phyloP scores from a whole-genome alignment of 2,113 vertebrate species.

The Engystomops pustulosus region DNA sequence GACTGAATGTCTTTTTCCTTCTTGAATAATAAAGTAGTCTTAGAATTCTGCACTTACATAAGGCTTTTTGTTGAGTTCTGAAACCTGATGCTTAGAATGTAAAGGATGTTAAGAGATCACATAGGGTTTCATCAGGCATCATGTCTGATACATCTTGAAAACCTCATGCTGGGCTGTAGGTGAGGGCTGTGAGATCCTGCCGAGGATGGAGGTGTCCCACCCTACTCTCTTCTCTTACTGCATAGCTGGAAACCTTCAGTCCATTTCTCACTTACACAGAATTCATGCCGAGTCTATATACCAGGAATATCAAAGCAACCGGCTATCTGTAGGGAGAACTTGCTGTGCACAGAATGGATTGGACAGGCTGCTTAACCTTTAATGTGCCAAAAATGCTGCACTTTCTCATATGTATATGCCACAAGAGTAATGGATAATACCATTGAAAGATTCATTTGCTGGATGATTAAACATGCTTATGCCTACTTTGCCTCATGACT shows the following conservation, averaged over 20 bases:
- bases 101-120: conserved; percentile 13
- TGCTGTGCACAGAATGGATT: background rate
- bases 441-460: background rate
- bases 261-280: background rate
- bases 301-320: conserved; percentile 17
- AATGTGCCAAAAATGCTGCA: background rate
- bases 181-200: background rate
- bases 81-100: background rate
- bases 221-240: conserved; percentile 1
- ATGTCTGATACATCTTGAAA: conserved; percentile 21
- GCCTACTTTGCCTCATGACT: background rate
- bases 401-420: background rate
- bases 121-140: conserved; percentile 11
- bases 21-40: background rate
- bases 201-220: background rate
- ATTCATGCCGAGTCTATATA: background rate
- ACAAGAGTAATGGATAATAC: background rate
- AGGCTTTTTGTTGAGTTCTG: conserved; percentile 3
- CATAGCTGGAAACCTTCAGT: conserved; percentile 21
- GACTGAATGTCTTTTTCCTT: background rate
- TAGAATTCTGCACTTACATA: background rate
- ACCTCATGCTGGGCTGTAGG: conserved; percentile 15
- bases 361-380: background rate
- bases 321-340: conserved; percentile 15
- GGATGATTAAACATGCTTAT: background rate